These are phyloP conservation scores for Agrypnus murinus DNA, from an alignment of 2,888 invertebrate genomes.

Conservation along the genomic window DNA sequence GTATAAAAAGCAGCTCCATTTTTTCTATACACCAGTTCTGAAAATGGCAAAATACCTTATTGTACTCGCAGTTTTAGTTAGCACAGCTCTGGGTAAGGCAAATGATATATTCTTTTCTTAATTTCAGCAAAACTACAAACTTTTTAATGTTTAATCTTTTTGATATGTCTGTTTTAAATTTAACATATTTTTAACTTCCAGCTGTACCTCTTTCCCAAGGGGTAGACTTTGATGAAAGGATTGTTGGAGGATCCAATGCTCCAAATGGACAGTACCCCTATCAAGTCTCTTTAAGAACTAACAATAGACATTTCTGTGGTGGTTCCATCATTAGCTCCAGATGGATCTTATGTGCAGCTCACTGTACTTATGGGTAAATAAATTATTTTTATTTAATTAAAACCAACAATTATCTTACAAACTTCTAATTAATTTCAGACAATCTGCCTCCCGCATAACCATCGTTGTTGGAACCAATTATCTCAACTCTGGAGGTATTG, in stretches of 20 bases:
- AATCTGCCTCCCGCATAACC: background rate
- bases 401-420: background rate
- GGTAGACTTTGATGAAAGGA: conserved; percentile 57
- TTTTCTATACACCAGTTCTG: too few relatives aligned
- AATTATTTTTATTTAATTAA: background rate
- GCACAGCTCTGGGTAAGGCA: too few relatives aligned
- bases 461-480: conserved; percentile 73
- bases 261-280: conserved; percentile 57
- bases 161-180: too few relatives aligned
- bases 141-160: too few relatives aligned
- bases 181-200: background rate
- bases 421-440: conserved; percentile 15
- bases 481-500: conserved; percentile 69
- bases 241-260: conserved; percentile 75
- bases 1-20: too few relatives aligned
- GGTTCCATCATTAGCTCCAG: conserved; percentile 19
- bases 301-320: conserved; percentile 23
- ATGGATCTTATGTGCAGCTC: conserved; percentile 29
- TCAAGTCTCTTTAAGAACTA: conserved; percentile 27
- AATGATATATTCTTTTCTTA: too few relatives aligned
- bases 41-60: too few relatives aligned
- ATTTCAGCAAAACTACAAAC: too few relatives aligned
- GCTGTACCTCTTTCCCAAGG: background rate
- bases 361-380: conserved; percentile 17
- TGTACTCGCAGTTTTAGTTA: too few relatives aligned